These are phyloP conservation scores for Cercopithecus mona DNA, from an alignment of 2,113 vertebrate species.

Conservation along the genomic window DNA sequence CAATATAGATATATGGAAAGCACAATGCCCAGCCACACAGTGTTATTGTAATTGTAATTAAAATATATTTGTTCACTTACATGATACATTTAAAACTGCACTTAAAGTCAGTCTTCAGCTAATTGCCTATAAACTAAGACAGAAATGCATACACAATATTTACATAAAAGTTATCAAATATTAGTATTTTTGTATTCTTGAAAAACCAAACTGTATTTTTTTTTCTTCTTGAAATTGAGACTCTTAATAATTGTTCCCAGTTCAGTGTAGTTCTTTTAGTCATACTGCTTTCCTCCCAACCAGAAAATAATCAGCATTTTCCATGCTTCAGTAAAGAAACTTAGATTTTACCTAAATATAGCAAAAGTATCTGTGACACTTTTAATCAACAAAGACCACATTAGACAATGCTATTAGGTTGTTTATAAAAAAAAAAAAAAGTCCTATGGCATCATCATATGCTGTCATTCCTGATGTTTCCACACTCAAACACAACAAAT, in stretches of 20 bases:
- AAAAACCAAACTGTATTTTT: not conserved
- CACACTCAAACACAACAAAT: conserved; percentile 39
- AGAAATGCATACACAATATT: not conserved
- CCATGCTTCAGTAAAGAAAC: conserved; percentile 30
- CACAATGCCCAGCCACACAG: not conserved
- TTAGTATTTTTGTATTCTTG: not conserved
- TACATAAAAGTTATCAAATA: not conserved
- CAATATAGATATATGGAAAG: not conserved
- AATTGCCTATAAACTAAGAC: not conserved
- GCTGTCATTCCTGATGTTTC: conserved; percentile 41
- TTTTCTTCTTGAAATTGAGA: conserved; percentile 28
- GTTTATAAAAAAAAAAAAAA: not conserved
- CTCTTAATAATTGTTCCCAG: conserved; percentile 35
- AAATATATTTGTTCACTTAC: not conserved
- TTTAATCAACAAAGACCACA: conserved; percentile 55
- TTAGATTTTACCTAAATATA: conserved; percentile 58
- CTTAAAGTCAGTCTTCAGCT: not conserved
- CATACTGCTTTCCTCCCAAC: not conserved
- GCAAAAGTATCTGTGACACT: conserved; percentile 10
- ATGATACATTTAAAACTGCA: conserved; percentile 27
- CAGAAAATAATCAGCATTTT: conserved; percentile 46
- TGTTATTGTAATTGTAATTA: not conserved
- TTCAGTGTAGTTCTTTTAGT: not conserved
- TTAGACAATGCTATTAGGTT: conserved; percentile 7
- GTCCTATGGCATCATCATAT: not conserved